Base-by-base conservation (phyloP, 2,888 invertebrate species). In the Gortyna flavago region DNA sequence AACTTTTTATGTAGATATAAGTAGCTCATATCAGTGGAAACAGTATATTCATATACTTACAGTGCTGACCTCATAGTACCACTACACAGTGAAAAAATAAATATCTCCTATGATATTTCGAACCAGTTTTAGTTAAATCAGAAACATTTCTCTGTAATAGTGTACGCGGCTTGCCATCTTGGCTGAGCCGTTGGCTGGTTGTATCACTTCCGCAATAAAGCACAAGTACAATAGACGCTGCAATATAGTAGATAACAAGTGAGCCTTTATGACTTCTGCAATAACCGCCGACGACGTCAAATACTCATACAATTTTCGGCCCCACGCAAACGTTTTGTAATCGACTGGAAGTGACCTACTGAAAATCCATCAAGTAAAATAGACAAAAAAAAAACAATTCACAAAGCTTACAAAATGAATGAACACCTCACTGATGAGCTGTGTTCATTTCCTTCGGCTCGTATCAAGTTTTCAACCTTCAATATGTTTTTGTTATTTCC, bases 181-280 rank as follows among this genome's bases (percentile, higher is more conserved):
- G 64, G 21, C 66, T n/a, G 35, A 18, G n/a, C 11, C n/a, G 25
- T 65, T 57, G n/a, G 16, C 61, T 38, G 25, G 21, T 70, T 70
- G 66, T 70, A 62, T 54, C 35, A 25, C 48, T 64, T 83, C 64
- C 70, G 62, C 72, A 79, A 64, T 84, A 84, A 79, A 84, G 70
- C 84, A 35, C n/a, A 51, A 64, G 59, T 72, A 78, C 54, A 61
- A 72, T 35, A 77, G 35, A 66, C 29, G 16, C 61, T 84, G 44
- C 70, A 44, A 66, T 84, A 67, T 67, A 70, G 9, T 35, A 57
- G n/a, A 65, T 61, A 72, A 64, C 51, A 73, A 70, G n/a, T 16
- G n/a, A 44, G 35, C 16, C 29, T 75, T 62, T 62, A 62, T 48
- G 44, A 79, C 62, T 72, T 62, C 61, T 51, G 35, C 69, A 84